Base-by-base conservation (phyloP, 2,888 invertebrate genomes). In the Caenorhabditis afra region DNA sequence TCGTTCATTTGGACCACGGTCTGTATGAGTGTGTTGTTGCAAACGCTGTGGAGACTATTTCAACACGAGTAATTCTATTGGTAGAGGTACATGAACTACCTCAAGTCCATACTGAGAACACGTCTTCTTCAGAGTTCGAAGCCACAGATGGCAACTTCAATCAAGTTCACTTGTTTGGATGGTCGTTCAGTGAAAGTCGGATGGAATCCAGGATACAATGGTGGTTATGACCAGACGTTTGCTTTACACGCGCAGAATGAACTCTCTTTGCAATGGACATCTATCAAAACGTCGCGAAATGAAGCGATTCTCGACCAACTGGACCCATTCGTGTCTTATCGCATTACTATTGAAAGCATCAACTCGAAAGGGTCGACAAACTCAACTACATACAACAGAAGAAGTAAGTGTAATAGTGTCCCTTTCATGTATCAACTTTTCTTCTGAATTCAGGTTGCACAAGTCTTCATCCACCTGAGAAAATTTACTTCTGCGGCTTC, bases 1-100 rank as follows among this genome's bases (percentile, higher is more conserved):
- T 82, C 8, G 77, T 81, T 3, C 85, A 85, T 58, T 62, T 62
- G 8, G 86, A 89, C 70, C 85, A 88, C 70, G 89, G 89, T 16
- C n/a, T 81, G 1, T 89, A 89, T 65, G 80, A 86, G 52, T 89
- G 89, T 67, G 75, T 87, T 10, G 62, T 89, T 12, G 66, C 81
- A 16, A 89, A 88, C 59, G 71, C 87, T 1, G 83, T 89, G 0
- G 83, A 83, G 3, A 83, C 87, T 0, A 65, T 87, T 12, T 71
- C 73, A 0, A 70, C 84, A 7, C 73, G 81, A 18, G 55, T 85
- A 23, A 70, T 65, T 20, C 23, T 88, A 0, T 67, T 79, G 18
- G 87, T 88, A 1, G 81, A 88, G 77, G 87, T 87, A 11, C 14
- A 41, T 41, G 2, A 4, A 14, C 11, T 41, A 8, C 11, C 14